Conservation (phyloP, 2,113 vertebrate genomes). For the Leuciscus idus region DNA sequence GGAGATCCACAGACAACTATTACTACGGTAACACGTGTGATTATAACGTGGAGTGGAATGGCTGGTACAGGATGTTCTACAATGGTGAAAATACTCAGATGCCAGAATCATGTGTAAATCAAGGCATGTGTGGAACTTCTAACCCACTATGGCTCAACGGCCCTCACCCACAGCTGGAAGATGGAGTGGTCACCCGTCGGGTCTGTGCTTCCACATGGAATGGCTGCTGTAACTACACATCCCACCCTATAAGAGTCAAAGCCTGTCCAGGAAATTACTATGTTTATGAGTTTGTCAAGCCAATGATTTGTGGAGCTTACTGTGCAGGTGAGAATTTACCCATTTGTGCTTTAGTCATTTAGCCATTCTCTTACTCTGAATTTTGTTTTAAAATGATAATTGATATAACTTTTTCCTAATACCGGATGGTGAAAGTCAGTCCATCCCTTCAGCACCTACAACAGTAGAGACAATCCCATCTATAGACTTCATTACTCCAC, state of each 20-base stretch:
- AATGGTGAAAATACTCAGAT: background rate
- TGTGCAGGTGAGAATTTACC: background rate
- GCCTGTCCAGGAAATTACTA: slow-evolving; percentile 24
- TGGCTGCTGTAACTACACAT: background rate
- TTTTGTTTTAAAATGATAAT: background rate
- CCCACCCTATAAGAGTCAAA: slow-evolving; percentile 26
- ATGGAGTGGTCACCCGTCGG: background rate
- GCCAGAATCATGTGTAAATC: background rate
- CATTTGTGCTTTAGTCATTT: too few species aligned
- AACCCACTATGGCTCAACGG: background rate
- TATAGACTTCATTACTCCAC: background rate
- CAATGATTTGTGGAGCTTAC: accelerated
- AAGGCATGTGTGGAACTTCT: background rate
- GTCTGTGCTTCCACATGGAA: background rate
- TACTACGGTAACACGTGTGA: background rate
- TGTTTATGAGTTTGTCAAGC: slow-evolving; percentile 26
- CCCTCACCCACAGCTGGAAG: background rate
- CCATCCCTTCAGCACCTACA: background rate
- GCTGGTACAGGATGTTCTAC: slow-evolving; percentile 21
- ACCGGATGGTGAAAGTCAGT: background rate
- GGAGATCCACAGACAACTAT: background rate
- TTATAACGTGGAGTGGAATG: slow-evolving; percentile 27
- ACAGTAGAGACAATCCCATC: background rate
- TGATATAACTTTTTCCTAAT: background rate
- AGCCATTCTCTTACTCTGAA: too few species aligned